Evolutionary conservation across 2,797 vertebrate species (phyloP), one percentile per base, ranked within the genome.

Genomic region (Coregonus sp.): DNA sequence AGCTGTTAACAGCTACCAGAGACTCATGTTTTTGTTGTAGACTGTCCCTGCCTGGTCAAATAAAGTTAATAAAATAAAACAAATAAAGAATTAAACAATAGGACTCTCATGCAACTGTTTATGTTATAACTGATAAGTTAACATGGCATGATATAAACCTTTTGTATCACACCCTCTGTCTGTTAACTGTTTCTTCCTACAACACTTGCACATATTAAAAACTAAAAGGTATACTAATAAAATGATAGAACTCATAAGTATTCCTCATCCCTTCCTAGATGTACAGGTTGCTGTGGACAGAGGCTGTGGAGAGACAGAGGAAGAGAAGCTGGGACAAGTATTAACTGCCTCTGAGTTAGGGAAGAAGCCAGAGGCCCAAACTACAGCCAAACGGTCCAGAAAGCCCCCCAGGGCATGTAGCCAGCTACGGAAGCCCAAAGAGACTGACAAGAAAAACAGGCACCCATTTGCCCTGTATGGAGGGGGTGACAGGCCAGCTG

Each of bases 401-500:
- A 97, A 90, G 86, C 75, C 90, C 63, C 70, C 81, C 40, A 90
- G 82, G 81, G 94, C 89, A 56, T 90, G 84, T 31, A 86, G 87
- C 12, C 78, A 80, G 4, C 31, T 82, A 16, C 79, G 75, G 68
- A 85, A 66, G 56, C 91, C 89, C 56, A 93, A 82, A 74, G 93
- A 92, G 50, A 84, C 88, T n/a, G 81, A 86, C 47, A 96, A 93
- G 81, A 95, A 95, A 71, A 91, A 90, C 70, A 95, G 93, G 63
- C 96, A 97, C 80, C 96, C 97, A 0, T 99, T 99, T 75, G 97
- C 95, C 65, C 89, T 98, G 65, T 99, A 99, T 15, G 98, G 94
- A 40, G 95, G 95, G 85, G 98, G 96, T 72, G 97, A 98, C 84
- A 97, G 88, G 77, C 91, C 94, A 73, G 95, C 92, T 0, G 94